These are phyloP conservation scores for Apostichopus leukothele DNA, from an alignment of 53 echinoderm and acorn worm species.

Conservation along the genomic window DNA sequence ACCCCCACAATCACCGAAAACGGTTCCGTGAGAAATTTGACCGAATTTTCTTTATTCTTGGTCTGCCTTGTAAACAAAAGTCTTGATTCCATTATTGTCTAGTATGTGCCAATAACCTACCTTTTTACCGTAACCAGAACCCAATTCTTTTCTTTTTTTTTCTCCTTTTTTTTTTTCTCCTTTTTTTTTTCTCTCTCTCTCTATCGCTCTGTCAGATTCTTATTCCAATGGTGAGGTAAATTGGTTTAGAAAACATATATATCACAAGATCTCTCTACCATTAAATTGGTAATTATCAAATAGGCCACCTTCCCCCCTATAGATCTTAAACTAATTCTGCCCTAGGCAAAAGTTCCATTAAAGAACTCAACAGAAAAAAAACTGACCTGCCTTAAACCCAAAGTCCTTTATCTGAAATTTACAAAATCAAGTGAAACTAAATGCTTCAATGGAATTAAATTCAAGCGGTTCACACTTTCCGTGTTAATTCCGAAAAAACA, in stretches of 20 bases:
- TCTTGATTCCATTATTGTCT: not conserved
- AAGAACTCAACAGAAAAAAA: not conserved
- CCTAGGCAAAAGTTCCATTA: constrained; percentile 1
- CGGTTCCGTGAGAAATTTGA: not conserved
- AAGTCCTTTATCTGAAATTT: not conserved
- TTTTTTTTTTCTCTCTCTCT: not conserved
- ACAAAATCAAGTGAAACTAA: not conserved
- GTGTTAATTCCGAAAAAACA: not conserved
- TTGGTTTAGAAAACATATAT: not conserved
- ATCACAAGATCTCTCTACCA: not conserved
- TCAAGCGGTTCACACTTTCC: not conserved
- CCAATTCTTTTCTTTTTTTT: too few relatives aligned
- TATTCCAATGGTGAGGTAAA: not conserved
- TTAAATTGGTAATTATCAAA: constrained; percentile 43
- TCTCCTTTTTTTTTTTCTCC: too few relatives aligned
- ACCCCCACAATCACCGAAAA: constrained; percentile 27
- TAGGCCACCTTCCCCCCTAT: constrained; percentile 11
- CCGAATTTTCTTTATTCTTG: constrained; percentile 24
- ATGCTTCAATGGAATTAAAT: not conserved
- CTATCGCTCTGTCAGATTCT: not conserved
- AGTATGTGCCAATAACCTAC: constrained; percentile 42
- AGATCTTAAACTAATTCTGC: constrained; percentile 41
- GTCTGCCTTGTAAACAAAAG: not conserved
- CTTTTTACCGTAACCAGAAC: constrained; percentile 20
- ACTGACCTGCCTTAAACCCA: constrained; percentile 4